Evolutionary conservation across 2,797 vertebrate species (phyloP), one percentile per base, ranked within the genome.

Genomic region (Schizopygopsis malacanthus): DNA sequence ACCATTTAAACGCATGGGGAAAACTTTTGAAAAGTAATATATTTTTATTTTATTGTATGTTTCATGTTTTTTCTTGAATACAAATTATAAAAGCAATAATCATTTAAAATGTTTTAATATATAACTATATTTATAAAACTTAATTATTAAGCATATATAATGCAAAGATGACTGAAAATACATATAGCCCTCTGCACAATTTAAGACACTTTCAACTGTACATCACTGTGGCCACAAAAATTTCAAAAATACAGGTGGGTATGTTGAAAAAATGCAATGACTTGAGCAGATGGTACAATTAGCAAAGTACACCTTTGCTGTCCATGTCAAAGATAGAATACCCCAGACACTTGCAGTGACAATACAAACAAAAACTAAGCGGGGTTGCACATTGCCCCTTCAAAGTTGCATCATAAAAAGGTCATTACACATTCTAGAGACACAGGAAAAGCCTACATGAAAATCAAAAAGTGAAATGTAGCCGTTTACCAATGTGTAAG

Each of bases 221-320:
- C 78, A 56, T 72, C 65, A 65, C 16, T 83, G 70, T 47, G 18
- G 54, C 33, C 50, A 88, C 10, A 43, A 43, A 43, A 41, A 41
- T 39, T 0, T 5, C 8, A 1, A 41, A 82, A 75, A 78, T 63
- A 85, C 85, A 87, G 50, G 82, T 86, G 86, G 85, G 84, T 47
- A 83, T 75, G 82, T 84, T 39, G 33, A 89, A 89, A 83, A 86
- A 67, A 88, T 83, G 85, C 71, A 77, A 91, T 91, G 87, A 85
- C 39, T 81, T 52, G 78, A 88, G 85, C 80, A 79, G 86, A 88
- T 88, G 86, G 43, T 78, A 28, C 25, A 73, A 85, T 80, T 45
- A 75, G 80, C 80, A 85, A 81, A 50, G 22, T 25, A 78, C 50
- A 43, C 50, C 39, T 54, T 81, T 73, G 22, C 59, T 16, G 47